Conservation (phyloP, 2,113 vertebrate genomes). For the Isichthys henryi region DNA sequence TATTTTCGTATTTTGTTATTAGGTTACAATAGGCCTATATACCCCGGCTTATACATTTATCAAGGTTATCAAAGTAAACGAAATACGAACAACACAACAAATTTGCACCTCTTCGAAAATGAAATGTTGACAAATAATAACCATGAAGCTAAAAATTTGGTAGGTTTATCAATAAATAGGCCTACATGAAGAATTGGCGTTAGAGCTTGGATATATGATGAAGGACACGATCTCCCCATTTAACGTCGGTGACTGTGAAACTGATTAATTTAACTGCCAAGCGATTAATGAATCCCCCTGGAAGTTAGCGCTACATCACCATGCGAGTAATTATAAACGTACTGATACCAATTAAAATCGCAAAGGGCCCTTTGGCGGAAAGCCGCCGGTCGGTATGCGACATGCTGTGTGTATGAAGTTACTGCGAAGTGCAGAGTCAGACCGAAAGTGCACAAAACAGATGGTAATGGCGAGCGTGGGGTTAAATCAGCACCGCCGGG, state of each 20-base stretch:
- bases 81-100: neutral
- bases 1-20: neutral
- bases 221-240: neutral
- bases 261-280: conserved; percentile 5
- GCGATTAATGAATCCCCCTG: conserved; percentile 5
- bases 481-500: neutral
- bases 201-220: neutral
- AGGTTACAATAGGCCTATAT: neutral
- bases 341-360: conserved; percentile 14
- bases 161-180: neutral
- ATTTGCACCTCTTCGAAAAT: neutral
- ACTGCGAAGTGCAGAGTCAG: neutral
- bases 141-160: neutral
- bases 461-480: neutral
- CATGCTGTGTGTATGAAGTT: neutral
- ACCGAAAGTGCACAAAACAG: neutral
- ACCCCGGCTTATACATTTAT: neutral
- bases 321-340: conserved; percentile 3
- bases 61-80: neutral
- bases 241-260: conserved; percentile 7
- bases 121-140: neutral
- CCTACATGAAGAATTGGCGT: neutral
- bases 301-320: neutral
- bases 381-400: neutral
- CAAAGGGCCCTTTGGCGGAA: neutral